phyloP scores from a whole-genome alignment of 1,140 invertebrate species.

The Drosophila pectinifera region DNA sequence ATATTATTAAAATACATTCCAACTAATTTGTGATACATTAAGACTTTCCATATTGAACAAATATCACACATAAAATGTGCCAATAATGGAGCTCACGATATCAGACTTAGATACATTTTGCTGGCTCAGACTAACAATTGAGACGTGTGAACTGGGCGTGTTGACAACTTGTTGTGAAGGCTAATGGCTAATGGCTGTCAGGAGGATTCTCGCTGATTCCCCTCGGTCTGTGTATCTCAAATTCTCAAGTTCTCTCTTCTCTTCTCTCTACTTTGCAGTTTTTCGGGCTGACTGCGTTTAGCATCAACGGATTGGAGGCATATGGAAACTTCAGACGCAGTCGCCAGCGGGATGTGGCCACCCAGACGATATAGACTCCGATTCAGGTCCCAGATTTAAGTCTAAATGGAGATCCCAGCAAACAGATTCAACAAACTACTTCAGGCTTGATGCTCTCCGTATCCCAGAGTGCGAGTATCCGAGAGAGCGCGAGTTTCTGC shows the following conservation, averaged over 20 bases:
- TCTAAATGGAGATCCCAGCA: neutral
- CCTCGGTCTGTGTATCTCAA: neutral
- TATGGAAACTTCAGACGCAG: slow-evolving; percentile 56
- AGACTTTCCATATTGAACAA: neutral
- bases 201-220: neutral
- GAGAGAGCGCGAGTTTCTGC: neutral
- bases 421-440: neutral
- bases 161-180: neutral
- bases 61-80: neutral
- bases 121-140: neutral
- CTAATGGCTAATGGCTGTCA: neutral
- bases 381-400: neutral
- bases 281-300: slow-evolving; percentile 62
- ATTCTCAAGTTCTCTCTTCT: neutral
- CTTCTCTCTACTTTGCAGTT: slow-evolving; percentile 38
- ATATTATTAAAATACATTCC: neutral
- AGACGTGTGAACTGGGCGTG: neutral
- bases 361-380: slow-evolving; percentile 52
- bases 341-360: slow-evolving; percentile 63
- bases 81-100: neutral
- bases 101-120: neutral
- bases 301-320: slow-evolving; percentile 64
- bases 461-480: slow-evolving; percentile 6
- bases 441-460: neutral
- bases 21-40: neutral